Base-by-base conservation (phyloP, 2,797 vertebrate genomes). In the Tenualosa ilisha region DNA sequence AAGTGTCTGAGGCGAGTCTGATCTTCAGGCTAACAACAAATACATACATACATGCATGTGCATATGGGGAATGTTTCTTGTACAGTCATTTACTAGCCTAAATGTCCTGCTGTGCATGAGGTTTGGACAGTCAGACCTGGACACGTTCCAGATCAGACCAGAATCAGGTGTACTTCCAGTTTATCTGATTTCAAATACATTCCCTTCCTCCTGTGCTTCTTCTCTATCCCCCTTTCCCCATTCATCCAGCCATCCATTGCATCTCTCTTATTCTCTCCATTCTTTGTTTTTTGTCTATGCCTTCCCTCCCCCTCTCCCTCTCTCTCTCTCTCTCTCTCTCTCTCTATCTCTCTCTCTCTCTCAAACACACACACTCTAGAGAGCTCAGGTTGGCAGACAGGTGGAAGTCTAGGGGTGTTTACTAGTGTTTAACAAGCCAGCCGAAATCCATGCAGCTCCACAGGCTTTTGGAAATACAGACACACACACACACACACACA, bases 311-410 rank as follows among this genome's bases (percentile, higher is more conserved):
- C 11, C 1, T 9, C 9, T 8, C 31, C 5, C 8, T 26, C 13
- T 37, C 12, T 13, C 31, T 40, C 11, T 2, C 24, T 40, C 31
- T 2, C 31, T 13, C 12, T 17, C 3, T 12, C 12, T 11, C 31
- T 40, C 11, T 13, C 8, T 68, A 12, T 68, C 24, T 26, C 24
- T 68, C 63, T 13, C 22, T n/a, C 20, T 61, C 20, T n/a, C 59
- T 24, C 12, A 6, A 12, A 3, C 24, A 7, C n/a, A 26, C 63
- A 2, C 63, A 31, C 63, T 31, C 65, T 37, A 86, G 86, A 89
- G 83, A 85, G 85, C 51, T 75, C 68, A 59, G 61, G 56, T 43
- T 88, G 88, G 89, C 90, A 93, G 82, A 92, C 91, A 93, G 92
- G 86, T 94, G 72, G 17, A 79, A 79, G 72, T 79, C 5, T 7